Evolutionary conservation across 2,888 invertebrate species (phyloP).

Genomic region (Fissipunctia ypsillon): DNA sequence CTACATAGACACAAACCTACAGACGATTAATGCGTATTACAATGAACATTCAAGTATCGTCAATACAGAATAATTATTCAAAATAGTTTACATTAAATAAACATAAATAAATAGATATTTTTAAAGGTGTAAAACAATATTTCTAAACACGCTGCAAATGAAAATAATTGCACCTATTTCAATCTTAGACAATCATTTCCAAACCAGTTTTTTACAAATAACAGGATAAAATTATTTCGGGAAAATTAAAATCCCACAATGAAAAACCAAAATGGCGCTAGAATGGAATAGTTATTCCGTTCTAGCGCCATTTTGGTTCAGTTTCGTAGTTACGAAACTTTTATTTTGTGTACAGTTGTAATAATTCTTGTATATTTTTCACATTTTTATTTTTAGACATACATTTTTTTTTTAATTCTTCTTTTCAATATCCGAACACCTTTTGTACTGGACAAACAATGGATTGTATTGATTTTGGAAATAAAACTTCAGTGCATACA

Average conservation of each 20-base stretch:
- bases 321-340: not conserved
- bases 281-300: too few species aligned
- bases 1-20: not conserved
- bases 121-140: conserved; percentile 29
- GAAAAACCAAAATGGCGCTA: conserved; percentile 23
- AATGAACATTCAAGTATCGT: conserved; percentile 25
- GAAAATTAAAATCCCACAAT: not conserved
- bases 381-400: not conserved
- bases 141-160: conserved; percentile 56
- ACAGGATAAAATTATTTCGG: conserved; percentile 40
- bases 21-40: not conserved
- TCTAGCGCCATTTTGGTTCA: too few species aligned
- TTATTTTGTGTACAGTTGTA: conserved; percentile 39
- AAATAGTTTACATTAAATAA: not conserved
- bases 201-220: conserved; percentile 40
- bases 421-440: conserved; percentile 19
- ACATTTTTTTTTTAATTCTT: conserved; percentile 10
- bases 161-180: conserved; percentile 69
- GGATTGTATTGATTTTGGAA: conserved; percentile 35
- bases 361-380: not conserved
- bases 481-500: conserved; percentile 24
- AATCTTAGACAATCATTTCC: conserved; percentile 53
- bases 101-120: not conserved
- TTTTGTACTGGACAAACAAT: conserved; percentile 53
- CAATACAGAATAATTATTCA: not conserved